These are phyloP conservation scores for Drosophila pallidifrons DNA, from an alignment of 1,140 invertebrate species.

Conservation along the genomic window DNA sequence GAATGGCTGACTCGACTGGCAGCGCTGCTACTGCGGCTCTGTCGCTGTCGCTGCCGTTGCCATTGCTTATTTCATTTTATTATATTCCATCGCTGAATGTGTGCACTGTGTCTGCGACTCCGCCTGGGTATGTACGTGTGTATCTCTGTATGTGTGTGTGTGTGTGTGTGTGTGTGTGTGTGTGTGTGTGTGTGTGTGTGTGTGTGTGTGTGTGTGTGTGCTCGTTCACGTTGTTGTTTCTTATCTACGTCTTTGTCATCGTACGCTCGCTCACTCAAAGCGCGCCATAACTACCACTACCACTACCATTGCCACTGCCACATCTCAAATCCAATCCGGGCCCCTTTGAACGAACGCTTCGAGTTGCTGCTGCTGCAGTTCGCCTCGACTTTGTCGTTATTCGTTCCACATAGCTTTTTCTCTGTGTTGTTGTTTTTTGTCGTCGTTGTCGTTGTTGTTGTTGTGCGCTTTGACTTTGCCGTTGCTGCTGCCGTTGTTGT, in stretches of 20 bases:
- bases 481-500: conserved; percentile 27
- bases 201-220: conserved; percentile 48
- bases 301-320: conserved; percentile 37
- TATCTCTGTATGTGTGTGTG: conserved; percentile 48
- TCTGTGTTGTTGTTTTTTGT: conserved; percentile 11
- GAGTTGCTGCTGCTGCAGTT: conserved; percentile 60
- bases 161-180: conserved; percentile 44
- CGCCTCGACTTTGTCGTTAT: conserved; percentile 60
- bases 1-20: conserved; percentile 50
- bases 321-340: conserved; percentile 38
- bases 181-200: conserved; percentile 36
- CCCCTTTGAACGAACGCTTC: conserved; percentile 62
- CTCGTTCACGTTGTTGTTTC: conserved; percentile 74
- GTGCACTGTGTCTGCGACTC: conserved; percentile 20
- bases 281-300: conserved; percentile 79
- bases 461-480: conserved; percentile 54
- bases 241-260: conserved; percentile 83
- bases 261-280: conserved; percentile 73
- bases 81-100: conserved; percentile 71
- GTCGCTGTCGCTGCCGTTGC: conserved; percentile 15
- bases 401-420: conserved; percentile 75
- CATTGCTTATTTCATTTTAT: conserved; percentile 74
- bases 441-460: conserved; percentile 23
- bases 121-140: conserved; percentile 8
- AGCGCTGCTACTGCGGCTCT: conserved; percentile 17